Evolutionary conservation across 2,888 invertebrate genomes (phyloP).

Genomic region (Meliscaeva auricollis): DNA sequence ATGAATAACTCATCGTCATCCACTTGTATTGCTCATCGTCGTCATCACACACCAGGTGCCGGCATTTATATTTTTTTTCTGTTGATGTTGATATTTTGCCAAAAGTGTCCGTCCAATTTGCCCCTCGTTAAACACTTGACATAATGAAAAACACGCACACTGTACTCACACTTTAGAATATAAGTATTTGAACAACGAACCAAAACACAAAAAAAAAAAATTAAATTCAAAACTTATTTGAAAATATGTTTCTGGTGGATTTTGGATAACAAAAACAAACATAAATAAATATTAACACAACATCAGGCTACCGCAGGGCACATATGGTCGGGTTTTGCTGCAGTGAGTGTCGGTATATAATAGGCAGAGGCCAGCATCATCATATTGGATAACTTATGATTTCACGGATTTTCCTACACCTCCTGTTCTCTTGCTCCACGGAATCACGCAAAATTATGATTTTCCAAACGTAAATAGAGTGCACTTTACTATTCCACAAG

Average conservation of each 20-base stretch:
- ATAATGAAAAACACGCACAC: constrained; percentile 53
- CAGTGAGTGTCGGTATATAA: background rate
- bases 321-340: background rate
- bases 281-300: constrained; percentile 34
- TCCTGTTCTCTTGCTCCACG: background rate
- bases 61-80: constrained; percentile 5
- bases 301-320: constrained; percentile 9
- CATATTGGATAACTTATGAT: constrained; percentile 30
- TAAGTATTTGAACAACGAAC: background rate
- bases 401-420: constrained; percentile 14
- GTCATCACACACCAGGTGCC: constrained; percentile 46
- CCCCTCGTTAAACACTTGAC: constrained; percentile 54
- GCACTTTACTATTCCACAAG: constrained; percentile 22
- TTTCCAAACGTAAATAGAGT: constrained; percentile 44
- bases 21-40: constrained; percentile 26
- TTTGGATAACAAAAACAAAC: constrained; percentile 43
- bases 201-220: background rate
- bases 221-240: constrained; percentile 26
- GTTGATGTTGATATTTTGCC: constrained; percentile 40
- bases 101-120: constrained; percentile 47
- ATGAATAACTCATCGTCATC: constrained; percentile 19
- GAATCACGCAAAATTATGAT: constrained; percentile 49
- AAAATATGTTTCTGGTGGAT: constrained; percentile 48
- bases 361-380: constrained; percentile 22
- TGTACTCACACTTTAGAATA: constrained; percentile 4